Conservation (phyloP, 1,140 invertebrate species). For the Atta texana region DNA sequence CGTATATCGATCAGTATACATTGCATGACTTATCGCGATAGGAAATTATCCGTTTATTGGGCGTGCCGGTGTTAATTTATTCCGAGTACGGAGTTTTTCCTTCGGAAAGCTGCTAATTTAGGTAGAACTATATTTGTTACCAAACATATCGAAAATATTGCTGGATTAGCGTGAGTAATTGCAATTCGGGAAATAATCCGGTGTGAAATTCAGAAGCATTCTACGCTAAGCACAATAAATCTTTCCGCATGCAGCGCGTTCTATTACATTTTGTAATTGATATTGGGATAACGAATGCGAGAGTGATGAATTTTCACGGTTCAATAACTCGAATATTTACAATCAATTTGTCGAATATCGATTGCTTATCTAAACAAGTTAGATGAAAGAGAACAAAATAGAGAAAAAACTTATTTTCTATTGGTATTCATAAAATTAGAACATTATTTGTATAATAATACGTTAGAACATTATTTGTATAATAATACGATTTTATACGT, state of each 20-base stretch:
- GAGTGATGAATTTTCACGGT: slow-evolving; percentile 43
- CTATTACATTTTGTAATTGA: slow-evolving; percentile 59
- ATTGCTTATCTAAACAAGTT: slow-evolving; percentile 5
- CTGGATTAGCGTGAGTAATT: slow-evolving; percentile 41
- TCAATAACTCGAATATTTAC: slow-evolving; percentile 35
- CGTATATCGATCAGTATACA: slow-evolving; percentile 8
- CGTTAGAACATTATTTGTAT: not conserved
- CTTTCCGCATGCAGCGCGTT: not conserved
- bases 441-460: not conserved
- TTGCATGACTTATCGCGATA: slow-evolving; percentile 28
- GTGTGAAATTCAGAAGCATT: slow-evolving; percentile 25
- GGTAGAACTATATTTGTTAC: not conserved
- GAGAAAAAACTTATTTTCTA: not conserved
- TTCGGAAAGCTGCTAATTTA: slow-evolving; percentile 20
- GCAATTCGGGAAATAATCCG: slow-evolving; percentile 27
- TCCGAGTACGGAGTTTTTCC: slow-evolving; percentile 49
- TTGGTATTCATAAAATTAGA: not conserved
- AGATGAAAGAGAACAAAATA: slow-evolving; percentile 17
- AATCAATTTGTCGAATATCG: slow-evolving; percentile 51
- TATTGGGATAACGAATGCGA: slow-evolving; percentile 39
- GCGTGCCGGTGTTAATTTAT: slow-evolving; percentile 21
- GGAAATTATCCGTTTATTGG: not conserved
- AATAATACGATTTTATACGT: not conserved
- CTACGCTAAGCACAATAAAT: slow-evolving; percentile 35
- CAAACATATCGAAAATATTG: slow-evolving; percentile 32